These are phyloP conservation scores for Alcedo atthis DNA, from an alignment of 2,797 vertebrate species.

Conservation along the genomic window DNA sequence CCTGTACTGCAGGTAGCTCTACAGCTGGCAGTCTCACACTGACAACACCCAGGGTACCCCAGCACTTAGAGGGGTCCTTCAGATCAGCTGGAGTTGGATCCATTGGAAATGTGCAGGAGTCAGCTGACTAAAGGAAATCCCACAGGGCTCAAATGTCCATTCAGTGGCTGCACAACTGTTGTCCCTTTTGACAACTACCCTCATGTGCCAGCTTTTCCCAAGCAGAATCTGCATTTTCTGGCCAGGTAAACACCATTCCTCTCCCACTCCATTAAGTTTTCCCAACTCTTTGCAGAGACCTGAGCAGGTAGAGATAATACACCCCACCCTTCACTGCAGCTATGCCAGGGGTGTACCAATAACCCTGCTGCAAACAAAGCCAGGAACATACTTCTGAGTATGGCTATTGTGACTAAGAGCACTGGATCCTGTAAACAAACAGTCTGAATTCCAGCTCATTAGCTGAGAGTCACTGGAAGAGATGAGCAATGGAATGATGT, in stretches of 20 bases:
- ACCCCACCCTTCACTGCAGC: not conserved
- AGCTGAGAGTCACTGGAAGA: not conserved
- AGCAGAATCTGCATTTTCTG: not conserved
- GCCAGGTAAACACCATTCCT: not conserved
- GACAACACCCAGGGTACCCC: not conserved
- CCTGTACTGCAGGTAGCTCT: not conserved
- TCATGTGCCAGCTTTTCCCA: not conserved
- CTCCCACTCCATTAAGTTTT: not conserved
- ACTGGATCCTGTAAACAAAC: not conserved
- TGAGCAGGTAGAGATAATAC: not conserved
- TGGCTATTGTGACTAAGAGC: slow-evolving; percentile 11
- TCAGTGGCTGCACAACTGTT: not conserved
- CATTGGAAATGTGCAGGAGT: not conserved
- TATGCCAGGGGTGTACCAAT: not conserved
- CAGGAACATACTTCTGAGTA: slow-evolving; percentile 7
- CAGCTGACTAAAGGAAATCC: not conserved
- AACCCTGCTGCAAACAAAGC: not conserved
- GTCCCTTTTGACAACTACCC: not conserved
- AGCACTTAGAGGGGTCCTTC: not conserved
- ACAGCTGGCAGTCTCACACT: not conserved
- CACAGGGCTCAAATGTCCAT: not conserved
- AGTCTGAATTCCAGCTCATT: not conserved
- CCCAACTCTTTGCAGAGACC: not conserved
- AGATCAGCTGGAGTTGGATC: not conserved
- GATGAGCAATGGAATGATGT: not conserved